Evolutionary conservation across 2,797 vertebrate genomes (phyloP), one percentile per base, ranked within the genome.

Genomic region (Anguilla pacifica): DNA sequence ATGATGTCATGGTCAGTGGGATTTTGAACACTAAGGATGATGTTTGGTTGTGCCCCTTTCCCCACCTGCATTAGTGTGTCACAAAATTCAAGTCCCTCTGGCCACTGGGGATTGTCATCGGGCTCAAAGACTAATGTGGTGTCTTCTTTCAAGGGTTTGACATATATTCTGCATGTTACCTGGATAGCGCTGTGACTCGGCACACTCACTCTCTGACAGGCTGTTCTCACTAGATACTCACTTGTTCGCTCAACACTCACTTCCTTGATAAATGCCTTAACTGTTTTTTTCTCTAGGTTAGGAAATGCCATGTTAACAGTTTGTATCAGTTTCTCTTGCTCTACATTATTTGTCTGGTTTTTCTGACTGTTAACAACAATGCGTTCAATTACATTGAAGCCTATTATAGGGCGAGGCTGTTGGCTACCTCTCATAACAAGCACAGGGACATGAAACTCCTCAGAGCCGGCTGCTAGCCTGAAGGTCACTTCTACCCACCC

Each of bases 341-440:
- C 57, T 43, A 0, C 17, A 25, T 61, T n/a, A 3, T 2, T 13
- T 15, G 13, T 25, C 28, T 28, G n/a, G 2, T 25, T 11, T 22
- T 64, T 11, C 13, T 59, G 17, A 11, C 15, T 59, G 15, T 61
- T 7, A 15, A 57, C 57, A 25, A 84, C 39, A 35, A 61, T n/a
- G 2, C 28, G 59, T 0, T 87, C 81, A 28, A 88, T 89, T 0
- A 88, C 87, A 86, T 87, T 90, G 1, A 85, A 89, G 1, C 89
- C 87, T 15, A 89, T 79, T 0, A 89, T 86, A 39, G 64, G 86
- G 3, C 64, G 53, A 0, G 72, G 87, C 35, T 89, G 51, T 17
- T 84, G 28, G 2, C 11, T 55, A 19, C 89, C 86, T 51, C 85
- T 88, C 87, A 91, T 86, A 0, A 88, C 79, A 1, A 90, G 84